These are phyloP conservation scores for Malurus melanocephalus DNA, from an alignment of 2,113 vertebrate genomes.

Conservation along the genomic window DNA sequence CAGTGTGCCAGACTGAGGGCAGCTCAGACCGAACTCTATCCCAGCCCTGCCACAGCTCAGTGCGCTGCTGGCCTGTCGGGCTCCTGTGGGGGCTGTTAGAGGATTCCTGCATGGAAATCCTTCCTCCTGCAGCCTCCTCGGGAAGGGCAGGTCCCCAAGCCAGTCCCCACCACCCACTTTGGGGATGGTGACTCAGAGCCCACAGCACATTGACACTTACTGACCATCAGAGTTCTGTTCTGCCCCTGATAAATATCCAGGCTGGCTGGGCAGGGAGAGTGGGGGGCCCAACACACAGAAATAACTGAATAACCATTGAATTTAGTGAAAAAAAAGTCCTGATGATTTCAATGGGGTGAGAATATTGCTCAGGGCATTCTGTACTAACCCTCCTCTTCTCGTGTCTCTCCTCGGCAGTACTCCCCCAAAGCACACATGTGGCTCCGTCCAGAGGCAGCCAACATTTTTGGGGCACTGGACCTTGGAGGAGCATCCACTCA, in stretches of 20 bases:
- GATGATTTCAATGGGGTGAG: not conserved
- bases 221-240: not conserved
- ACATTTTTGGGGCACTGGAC: slow-evolving; percentile 70
- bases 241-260: not conserved
- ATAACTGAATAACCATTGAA: not conserved
- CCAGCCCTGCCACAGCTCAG: not conserved
- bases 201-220: accelerated
- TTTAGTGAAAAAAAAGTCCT: not conserved
- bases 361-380: not conserved
- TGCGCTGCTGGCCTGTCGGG: accelerated
- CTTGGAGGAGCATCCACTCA: slow-evolving; percentile 80
- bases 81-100: not conserved
- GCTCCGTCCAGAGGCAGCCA: slow-evolving; percentile 60
- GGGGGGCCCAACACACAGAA: accelerated
- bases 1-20: not conserved
- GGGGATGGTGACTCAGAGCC: not conserved
- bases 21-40: not conserved
- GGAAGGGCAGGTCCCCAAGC: not conserved
- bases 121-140: not conserved
- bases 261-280: not conserved
- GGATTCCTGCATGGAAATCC: not conserved
- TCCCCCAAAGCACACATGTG: slow-evolving; percentile 56
- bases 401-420: slow-evolving; percentile 50
- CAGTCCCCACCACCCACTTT: not conserved
- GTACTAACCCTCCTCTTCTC: not conserved